phyloP scores from a whole-genome alignment of 2,888 invertebrate species.

The Stegophylla sp. region DNA sequence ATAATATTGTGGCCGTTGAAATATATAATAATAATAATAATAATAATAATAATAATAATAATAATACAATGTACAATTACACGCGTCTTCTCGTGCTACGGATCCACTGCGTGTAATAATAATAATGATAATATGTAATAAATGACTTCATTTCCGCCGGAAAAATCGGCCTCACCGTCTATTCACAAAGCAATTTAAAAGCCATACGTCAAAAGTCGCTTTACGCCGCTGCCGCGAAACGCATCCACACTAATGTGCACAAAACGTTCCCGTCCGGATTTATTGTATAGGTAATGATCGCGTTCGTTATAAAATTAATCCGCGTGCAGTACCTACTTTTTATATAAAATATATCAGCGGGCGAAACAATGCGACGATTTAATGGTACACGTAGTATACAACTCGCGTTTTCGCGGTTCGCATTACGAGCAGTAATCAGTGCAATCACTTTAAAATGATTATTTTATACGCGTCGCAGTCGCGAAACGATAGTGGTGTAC shows the following conservation, averaged over 20 bases:
- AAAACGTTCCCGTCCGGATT: not conserved
- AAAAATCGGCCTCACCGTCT: not conserved
- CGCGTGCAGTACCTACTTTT: slow-evolving; percentile 19
- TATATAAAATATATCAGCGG: slow-evolving; percentile 4
- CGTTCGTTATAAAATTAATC: slow-evolving; percentile 44
- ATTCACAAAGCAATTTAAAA: slow-evolving; percentile 1
- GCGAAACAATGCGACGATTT: slow-evolving; percentile 26
- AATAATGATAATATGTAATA: too few relatives aligned
- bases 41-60: too few relatives aligned
- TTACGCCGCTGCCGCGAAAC: slow-evolving; percentile 14
- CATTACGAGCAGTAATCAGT: not conserved
- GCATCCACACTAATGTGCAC: slow-evolving; percentile 23
- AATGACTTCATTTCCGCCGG: slow-evolving; percentile 2
- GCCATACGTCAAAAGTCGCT: slow-evolving; percentile 20
- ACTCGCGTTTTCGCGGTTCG: not conserved
- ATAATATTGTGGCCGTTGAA: too few relatives aligned
- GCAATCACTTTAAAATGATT: too few relatives aligned
- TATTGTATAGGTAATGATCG: slow-evolving; percentile 18
- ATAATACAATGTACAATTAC: too few relatives aligned
- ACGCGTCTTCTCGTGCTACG: too few relatives aligned
- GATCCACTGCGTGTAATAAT: not conserved
- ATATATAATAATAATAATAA: too few relatives aligned
- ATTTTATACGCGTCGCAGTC: not conserved
- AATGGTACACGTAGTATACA: not conserved
- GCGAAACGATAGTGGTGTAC: too few relatives aligned